Evolutionary conservation across 2,888 invertebrate genomes (phyloP), one percentile per base, ranked within the genome.

Genomic region (Eupithecia insigniata): DNA sequence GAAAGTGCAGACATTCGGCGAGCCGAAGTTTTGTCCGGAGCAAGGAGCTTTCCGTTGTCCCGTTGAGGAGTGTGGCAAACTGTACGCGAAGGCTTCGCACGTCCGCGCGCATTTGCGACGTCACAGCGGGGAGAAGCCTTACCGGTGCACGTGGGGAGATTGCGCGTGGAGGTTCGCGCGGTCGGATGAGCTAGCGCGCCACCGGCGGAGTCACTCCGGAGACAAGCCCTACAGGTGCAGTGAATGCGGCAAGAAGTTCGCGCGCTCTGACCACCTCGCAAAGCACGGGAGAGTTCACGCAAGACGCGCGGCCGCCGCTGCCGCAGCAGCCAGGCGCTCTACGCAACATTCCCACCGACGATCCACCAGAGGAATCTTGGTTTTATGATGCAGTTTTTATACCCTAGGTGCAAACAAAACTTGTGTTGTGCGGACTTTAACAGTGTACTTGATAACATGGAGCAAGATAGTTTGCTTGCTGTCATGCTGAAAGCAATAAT

Each of bases 151-250:
- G 70, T 97, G 97, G 96, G 94, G 96, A 5, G 97, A 97, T 61
- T 99, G 99, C 89, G 96, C 96, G 43, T 99, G 99, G 99, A 95
- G 97, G 80, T 99, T 99, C 93, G 98, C 98, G 26, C 95, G 99
- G 72, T 99, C 99, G 0, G 99, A 99, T 88, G 99, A 99, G 90
- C 91, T 99, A 78, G 98, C 98, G 2, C 95, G 99, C 28, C 99
- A 99, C 88, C 96, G 97, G 69, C 95, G 99, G 77, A 98, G 98
- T n/a, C 99, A 99, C 90, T 98, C 98, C 0, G 99, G 99, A 0
- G 96, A 98, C 76, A 99, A 99, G 89, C 99, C 99, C 0, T 99
- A 99, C 90, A 96, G 96, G 73, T 99, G 99, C 89, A 95, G 95
- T 72, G 95, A 97, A 82, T 99, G 99, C 89, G 95, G 96, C 66